phyloP scores from a whole-genome alignment of 1,140 invertebrate genomes.

The Lordiphosa stackelbergi region DNA sequence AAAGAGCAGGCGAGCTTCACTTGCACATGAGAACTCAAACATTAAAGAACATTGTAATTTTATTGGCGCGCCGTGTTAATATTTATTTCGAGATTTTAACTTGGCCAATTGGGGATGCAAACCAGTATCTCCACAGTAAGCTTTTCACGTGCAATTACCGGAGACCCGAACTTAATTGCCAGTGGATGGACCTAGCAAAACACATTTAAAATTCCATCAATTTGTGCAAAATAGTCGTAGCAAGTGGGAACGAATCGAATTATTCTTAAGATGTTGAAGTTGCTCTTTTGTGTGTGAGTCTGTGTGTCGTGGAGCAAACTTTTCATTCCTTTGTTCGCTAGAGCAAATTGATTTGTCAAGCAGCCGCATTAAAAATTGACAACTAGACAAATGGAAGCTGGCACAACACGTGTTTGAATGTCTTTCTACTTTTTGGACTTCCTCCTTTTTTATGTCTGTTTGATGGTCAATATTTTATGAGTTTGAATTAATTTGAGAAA shows the following conservation, averaged over 20 bases:
- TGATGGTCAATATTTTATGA: constrained; percentile 71
- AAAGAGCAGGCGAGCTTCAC: too few relatives aligned
- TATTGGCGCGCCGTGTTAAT: too few relatives aligned
- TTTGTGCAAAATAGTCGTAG: constrained; percentile 50
- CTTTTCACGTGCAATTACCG: background rate
- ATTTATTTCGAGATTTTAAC: too few relatives aligned
- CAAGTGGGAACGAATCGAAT: constrained; percentile 36
- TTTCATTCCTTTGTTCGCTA: constrained; percentile 43
- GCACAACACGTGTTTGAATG: constrained; percentile 50
- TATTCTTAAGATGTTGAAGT: constrained; percentile 48
- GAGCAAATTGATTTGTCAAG: constrained; percentile 66
- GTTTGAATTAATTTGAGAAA: constrained; percentile 70
- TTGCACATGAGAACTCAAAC: too few relatives aligned
- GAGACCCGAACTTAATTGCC: constrained; percentile 52
- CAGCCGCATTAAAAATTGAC: constrained; percentile 71
- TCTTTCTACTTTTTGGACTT: background rate
- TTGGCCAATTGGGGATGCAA: too few relatives aligned
- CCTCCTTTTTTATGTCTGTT: constrained; percentile 14
- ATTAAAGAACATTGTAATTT: too few relatives aligned
- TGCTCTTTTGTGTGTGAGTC: constrained; percentile 27
- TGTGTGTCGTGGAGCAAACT: constrained; percentile 32
- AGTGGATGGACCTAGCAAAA: constrained; percentile 45
- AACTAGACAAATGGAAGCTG: constrained; percentile 58
- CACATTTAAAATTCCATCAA: constrained; percentile 69
- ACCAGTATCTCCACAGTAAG: too few relatives aligned